Conservation (phyloP, 2,113 vertebrate genomes). For the Poeciliopsis retropinna region DNA sequence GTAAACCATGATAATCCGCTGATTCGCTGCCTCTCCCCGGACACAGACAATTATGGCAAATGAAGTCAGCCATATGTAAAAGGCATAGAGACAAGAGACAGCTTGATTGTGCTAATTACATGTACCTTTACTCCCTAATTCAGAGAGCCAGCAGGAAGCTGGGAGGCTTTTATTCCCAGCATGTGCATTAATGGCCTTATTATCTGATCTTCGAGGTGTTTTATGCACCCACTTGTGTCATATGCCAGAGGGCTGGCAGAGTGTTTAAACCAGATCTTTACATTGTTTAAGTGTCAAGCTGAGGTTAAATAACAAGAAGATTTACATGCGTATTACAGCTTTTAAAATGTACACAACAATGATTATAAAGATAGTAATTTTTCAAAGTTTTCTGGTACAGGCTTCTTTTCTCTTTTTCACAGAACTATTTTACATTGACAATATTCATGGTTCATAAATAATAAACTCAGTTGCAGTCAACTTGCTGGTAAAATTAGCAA, state of each 20-base stretch:
- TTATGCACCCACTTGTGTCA: slow-evolving; percentile 42
- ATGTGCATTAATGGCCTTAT: slow-evolving; percentile 64
- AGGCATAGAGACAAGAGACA: slow-evolving; percentile 50
- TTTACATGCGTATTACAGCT: background rate
- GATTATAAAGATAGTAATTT: background rate
- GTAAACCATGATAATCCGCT: slow-evolving; percentile 62
- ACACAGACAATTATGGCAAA: slow-evolving; percentile 53
- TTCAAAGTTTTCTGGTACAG: background rate
- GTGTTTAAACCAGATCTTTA: slow-evolving; percentile 38
- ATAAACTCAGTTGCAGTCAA: background rate
- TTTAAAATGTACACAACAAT: background rate
- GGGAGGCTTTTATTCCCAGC: slow-evolving; percentile 54
- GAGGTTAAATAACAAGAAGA: background rate
- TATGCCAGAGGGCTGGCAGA: slow-evolving; percentile 8
- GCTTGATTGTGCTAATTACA: slow-evolving; percentile 71
- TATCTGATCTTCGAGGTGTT: slow-evolving; percentile 49
- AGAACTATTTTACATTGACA: background rate
- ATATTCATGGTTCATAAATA: background rate
- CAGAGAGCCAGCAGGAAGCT: slow-evolving; percentile 43
- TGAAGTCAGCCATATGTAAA: slow-evolving; percentile 68
- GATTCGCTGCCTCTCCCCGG: slow-evolving; percentile 48
- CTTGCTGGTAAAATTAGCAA: background rate
- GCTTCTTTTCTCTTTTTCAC: background rate
- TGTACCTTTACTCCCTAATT: slow-evolving; percentile 57
- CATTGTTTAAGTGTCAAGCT: slow-evolving; percentile 5